These are phyloP conservation scores for Pachydiplax longipennis DNA, from an alignment of 2,888 invertebrate genomes.

Conservation along the genomic window DNA sequence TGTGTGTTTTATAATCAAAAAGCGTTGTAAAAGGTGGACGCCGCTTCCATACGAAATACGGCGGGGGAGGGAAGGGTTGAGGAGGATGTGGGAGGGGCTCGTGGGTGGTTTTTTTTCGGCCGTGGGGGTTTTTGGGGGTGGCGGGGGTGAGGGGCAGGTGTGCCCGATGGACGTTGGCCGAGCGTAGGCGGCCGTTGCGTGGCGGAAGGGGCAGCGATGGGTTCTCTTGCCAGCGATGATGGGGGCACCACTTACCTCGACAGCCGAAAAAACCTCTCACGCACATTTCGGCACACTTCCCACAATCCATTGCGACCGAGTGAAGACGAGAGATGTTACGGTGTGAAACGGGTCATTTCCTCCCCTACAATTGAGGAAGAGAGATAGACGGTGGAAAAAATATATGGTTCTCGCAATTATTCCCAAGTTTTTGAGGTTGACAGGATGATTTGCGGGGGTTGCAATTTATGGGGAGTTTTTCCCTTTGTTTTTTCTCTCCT, in stretches of 20 bases:
- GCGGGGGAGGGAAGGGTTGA: neutral
- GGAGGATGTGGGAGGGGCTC: neutral
- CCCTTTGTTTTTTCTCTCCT: neutral
- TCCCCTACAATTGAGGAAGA: neutral
- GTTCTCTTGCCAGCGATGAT: constrained; percentile 10
- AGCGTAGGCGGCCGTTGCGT: constrained; percentile 42
- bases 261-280: neutral
- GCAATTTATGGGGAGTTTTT: neutral
- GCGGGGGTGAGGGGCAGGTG: constrained; percentile 40
- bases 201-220: neutral
- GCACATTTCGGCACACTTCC: constrained; percentile 43
- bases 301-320: constrained; percentile 38
- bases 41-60: neutral
- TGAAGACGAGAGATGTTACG: neutral
- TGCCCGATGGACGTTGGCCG: constrained; percentile 43
- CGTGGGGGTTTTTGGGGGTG: constrained; percentile 6
- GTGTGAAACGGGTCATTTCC: neutral
- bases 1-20: constrained; percentile 32
- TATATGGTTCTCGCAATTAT: neutral
- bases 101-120: neutral
- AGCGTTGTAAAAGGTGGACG: constrained; percentile 17
- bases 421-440: neutral
- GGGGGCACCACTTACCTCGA: constrained; percentile 45
- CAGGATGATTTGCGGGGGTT: neutral
- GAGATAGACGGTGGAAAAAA: neutral